Percentiles rank a stretch among this genome's conserved stretches.
phyloP scores from a whole-genome alignment of 1,140 invertebrate genomes.

The Drosophila ambigua region DNA sequence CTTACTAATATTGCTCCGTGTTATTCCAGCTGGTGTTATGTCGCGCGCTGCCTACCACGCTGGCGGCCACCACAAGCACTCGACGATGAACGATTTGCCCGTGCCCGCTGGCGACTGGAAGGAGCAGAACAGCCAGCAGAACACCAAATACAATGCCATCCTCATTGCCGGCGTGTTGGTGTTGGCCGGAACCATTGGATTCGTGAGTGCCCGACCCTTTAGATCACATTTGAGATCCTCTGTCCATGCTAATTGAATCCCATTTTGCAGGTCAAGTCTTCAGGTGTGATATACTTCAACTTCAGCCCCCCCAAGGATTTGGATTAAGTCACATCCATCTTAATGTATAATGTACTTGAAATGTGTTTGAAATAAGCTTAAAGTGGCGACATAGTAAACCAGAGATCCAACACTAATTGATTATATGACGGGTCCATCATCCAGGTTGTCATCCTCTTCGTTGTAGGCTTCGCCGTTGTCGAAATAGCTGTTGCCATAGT shows the following conservation, averaged over 20 bases:
- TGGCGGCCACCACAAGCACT: constrained; percentile 61
- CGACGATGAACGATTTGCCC: constrained; percentile 89
- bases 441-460: constrained; percentile 93
- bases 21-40: constrained; percentile 66
- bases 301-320: constrained; percentile 85
- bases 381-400: constrained; percentile 75
- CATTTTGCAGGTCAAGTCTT: constrained; percentile 85
- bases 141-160: constrained; percentile 88
- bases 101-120: constrained; percentile 90
- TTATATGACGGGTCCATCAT: constrained; percentile 88
- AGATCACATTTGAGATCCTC: not conserved
- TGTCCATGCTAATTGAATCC: not conserved
- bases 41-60: constrained; percentile 80
- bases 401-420: constrained; percentile 48
- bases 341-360: constrained; percentile 57
- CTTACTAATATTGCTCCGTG: not conserved
- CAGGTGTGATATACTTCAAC: constrained; percentile 86
- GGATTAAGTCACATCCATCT: constrained; percentile 82
- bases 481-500: constrained; percentile 93
- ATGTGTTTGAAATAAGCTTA: constrained; percentile 79
- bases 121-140: constrained; percentile 86
- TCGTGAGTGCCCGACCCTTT: constrained; percentile 85
- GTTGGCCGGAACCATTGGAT: constrained; percentile 85
- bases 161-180: constrained; percentile 87
- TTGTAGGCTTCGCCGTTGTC: constrained; percentile 94